Percentiles rank a stretch among this genome's conserved stretches.
These are phyloP conservation scores for Desmophyllum pertusum DNA, from an alignment of 92 coral and sea anemone species.

Conservation along the genomic window DNA sequence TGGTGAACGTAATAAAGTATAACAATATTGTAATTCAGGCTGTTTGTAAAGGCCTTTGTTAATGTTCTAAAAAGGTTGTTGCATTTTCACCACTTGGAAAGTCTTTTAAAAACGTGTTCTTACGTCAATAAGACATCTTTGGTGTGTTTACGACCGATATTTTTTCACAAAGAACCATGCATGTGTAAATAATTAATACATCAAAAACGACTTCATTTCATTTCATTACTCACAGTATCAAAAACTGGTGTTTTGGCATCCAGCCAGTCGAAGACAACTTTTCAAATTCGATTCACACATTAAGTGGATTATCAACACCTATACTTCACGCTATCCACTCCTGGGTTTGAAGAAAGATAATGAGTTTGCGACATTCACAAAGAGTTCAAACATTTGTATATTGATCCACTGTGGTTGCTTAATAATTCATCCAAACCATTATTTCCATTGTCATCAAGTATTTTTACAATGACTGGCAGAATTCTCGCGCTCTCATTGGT, in stretches of 20 bases:
- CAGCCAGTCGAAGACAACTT: neutral
- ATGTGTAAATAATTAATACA: neutral
- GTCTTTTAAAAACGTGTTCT: neutral
- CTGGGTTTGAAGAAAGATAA: neutral
- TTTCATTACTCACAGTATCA: neutral
- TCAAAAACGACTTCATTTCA: neutral
- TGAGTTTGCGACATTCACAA: neutral
- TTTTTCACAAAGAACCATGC: neutral
- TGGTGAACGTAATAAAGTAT: neutral
- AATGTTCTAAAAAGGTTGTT: neutral
- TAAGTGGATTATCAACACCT: neutral
- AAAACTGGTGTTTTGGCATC: neutral
- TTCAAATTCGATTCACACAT: neutral
- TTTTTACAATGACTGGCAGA: too few relatives aligned
- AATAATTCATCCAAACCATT: conserved; percentile 8
- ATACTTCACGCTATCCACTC: neutral
- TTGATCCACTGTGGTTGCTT: neutral
- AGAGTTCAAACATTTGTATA: neutral
- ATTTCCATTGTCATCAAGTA: neutral
- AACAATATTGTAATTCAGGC: neutral
- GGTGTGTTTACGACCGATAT: neutral
- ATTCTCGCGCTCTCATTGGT: too few relatives aligned
- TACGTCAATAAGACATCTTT: neutral
- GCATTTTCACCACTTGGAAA: neutral
- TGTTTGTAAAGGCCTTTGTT: neutral